Evolutionary conservation across 2,888 invertebrate genomes (phyloP).

Genomic region (Elaeidobius kamerunicus): DNA sequence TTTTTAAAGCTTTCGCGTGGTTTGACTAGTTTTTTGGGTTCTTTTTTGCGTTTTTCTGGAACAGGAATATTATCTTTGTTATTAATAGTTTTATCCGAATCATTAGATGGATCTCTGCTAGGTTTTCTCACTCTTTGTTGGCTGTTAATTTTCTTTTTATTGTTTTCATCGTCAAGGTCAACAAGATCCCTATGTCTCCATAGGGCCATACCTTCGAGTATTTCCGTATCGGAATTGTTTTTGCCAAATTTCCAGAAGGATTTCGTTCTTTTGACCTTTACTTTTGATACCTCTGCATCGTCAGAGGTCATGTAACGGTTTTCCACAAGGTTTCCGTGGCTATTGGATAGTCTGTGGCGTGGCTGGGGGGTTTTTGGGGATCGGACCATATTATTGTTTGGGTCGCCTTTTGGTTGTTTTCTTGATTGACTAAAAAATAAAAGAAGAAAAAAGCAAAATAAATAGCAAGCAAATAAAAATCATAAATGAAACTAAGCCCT

Average conservation of each 20-base stretch:
- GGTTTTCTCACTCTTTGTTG: conserved; percentile 45
- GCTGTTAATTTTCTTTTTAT: conserved; percentile 37
- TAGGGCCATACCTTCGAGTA: conserved; percentile 81
- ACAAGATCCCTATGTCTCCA: conserved; percentile 85
- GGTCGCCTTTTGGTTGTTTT: conserved; percentile 40
- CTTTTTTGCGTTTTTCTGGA: conserved; percentile 42
- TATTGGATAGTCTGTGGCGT: conserved; percentile 44
- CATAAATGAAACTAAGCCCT: too few species aligned
- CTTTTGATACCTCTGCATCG: conserved; percentile 59
- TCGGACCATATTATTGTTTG: conserved; percentile 42
- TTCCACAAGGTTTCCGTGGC: conserved; percentile 47
- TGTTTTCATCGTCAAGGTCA: conserved; percentile 59
- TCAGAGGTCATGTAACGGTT: conserved; percentile 54
- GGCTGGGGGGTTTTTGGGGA: conserved; percentile 15
- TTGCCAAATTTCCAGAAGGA: conserved; percentile 84
- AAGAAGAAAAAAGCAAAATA: conserved; percentile 22
- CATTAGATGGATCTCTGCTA: conserved; percentile 46
- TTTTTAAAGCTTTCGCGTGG: conserved; percentile 20
- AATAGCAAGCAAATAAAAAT: conserved; percentile 19
- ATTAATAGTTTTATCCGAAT: conserved; percentile 49
- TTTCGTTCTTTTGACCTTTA: conserved; percentile 76
- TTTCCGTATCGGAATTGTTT: conserved; percentile 65
- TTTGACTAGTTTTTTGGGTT: conserved; percentile 6
- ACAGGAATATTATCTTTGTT: conserved; percentile 38
- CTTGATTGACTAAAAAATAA: conserved; percentile 19